Percentiles rank a stretch among this genome's conserved stretches.
phyloP scores from a whole-genome alignment of 2,113 vertebrate genomes.

The Lampris megalopsis region DNA sequence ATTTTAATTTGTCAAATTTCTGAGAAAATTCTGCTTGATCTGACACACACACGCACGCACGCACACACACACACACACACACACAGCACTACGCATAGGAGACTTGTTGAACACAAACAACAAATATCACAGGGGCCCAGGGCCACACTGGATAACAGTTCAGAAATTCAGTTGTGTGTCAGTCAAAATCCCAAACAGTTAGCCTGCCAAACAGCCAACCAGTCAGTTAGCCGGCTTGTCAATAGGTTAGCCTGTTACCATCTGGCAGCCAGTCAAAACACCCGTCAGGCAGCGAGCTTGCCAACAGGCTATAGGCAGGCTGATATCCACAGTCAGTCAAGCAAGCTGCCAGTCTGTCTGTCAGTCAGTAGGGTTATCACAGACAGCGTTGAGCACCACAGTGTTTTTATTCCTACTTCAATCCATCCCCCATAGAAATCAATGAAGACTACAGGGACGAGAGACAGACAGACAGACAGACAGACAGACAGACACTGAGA shows the following conservation, averaged over 20 bases:
- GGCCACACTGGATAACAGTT: too few relatives aligned
- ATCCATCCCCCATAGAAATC: conserved; percentile 38
- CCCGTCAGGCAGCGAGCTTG: too few relatives aligned
- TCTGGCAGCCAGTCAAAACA: too few relatives aligned
- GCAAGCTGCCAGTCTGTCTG: neutral
- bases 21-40: too few relatives aligned
- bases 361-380: neutral
- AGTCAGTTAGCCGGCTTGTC: too few relatives aligned
- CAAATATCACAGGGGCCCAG: too few relatives aligned
- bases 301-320: too few relatives aligned
- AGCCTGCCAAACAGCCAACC: neutral
- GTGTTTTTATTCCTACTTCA: too few relatives aligned
- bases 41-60: neutral
- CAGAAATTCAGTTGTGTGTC: neutral
- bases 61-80: neutral
- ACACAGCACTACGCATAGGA: neutral
- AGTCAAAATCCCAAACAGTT: conserved; percentile 22
- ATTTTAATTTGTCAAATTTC: too few relatives aligned
- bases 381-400: too few relatives aligned
- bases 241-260: too few relatives aligned
- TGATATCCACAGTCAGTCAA: too few relatives aligned
- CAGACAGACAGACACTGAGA: neutral
- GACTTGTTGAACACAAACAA: neutral
- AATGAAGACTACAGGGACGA: conserved; percentile 50
- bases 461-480: conserved; percentile 29